Evolutionary conservation across 2,888 invertebrate genomes (phyloP).

Genomic region (Cataglyphis rosenhaueri): DNA sequence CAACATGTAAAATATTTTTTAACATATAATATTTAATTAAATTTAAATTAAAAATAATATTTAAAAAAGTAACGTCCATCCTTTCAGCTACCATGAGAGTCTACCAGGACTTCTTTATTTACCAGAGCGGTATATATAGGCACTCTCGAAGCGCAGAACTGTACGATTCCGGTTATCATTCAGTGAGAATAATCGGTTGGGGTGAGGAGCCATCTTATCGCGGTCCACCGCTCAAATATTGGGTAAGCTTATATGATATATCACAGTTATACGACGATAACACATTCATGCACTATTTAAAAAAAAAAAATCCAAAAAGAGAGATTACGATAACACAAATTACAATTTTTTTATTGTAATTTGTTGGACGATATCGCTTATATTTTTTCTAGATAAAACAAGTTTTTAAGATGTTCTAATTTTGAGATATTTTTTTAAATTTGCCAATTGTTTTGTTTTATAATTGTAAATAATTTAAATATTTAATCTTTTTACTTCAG

Average conservation of each 20-base stretch:
- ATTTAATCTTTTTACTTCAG: constrained; percentile 85
- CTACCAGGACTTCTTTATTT: constrained; percentile 96
- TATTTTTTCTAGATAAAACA: not conserved
- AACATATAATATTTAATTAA: not conserved
- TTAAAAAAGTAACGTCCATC: not conserved
- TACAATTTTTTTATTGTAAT: constrained; percentile 4
- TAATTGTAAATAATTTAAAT: not conserved
- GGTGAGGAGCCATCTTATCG: constrained; percentile 89
- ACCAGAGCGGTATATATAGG: constrained; percentile 93
- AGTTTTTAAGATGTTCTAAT: not conserved
- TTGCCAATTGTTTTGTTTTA: not conserved
- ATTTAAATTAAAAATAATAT: not conserved
- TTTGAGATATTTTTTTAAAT: not conserved
- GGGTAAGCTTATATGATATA: constrained; percentile 88
- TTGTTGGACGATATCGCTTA: not conserved
- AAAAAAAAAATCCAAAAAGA: not conserved
- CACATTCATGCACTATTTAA: not conserved
- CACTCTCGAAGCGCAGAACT: constrained; percentile 87
- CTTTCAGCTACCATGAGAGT: constrained; percentile 94
- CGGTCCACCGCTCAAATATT: constrained; percentile 90
- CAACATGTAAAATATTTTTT: not conserved
- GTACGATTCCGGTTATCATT: constrained; percentile 91
- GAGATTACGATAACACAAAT: not conserved
- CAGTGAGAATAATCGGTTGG: constrained; percentile 97
- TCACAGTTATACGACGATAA: constrained; percentile 5